phyloP scores from a whole-genome alignment of 1,140 invertebrate genomes.

The Drosophila teissieri region DNA sequence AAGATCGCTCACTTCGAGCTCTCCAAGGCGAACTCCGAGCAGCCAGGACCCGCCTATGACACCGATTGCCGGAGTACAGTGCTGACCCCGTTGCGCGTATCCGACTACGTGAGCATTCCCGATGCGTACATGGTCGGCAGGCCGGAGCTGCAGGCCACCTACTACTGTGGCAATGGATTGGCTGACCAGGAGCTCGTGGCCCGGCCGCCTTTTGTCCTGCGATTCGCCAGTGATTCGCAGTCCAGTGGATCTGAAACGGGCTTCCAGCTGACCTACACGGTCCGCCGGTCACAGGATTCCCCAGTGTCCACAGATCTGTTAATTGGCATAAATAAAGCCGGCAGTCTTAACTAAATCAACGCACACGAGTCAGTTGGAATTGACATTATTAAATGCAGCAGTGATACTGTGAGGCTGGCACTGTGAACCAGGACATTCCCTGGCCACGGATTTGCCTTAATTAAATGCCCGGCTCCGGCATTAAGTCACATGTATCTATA shows the following conservation, averaged over 20 bases:
- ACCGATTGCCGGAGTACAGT: slow-evolving; percentile 70
- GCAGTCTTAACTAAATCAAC: slow-evolving; percentile 51
- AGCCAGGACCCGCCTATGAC: slow-evolving; percentile 59
- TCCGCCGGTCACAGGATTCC: slow-evolving; percentile 21
- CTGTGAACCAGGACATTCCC: slow-evolving; percentile 26
- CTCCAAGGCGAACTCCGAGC: slow-evolving; percentile 44
- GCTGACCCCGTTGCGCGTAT: slow-evolving; percentile 48
- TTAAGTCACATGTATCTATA: slow-evolving; percentile 45
- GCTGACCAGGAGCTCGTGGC: slow-evolving; percentile 46
- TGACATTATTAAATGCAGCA: slow-evolving; percentile 66
- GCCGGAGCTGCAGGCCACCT: slow-evolving; percentile 59
- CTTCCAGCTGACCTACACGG: slow-evolving; percentile 66
- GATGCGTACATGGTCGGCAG: slow-evolving; percentile 53
- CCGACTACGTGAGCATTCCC: slow-evolving; percentile 65
- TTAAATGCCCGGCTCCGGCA: slow-evolving; percentile 51
- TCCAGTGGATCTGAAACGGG: slow-evolving; percentile 64
- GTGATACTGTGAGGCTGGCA: slow-evolving; percentile 28
- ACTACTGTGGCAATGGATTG: slow-evolving; percentile 64
- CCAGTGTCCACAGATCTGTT: slow-evolving; percentile 26
- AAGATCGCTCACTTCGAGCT: slow-evolving; percentile 62
- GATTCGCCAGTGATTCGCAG: slow-evolving; percentile 70
- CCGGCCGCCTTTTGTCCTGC: slow-evolving; percentile 62
- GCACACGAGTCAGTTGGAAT: slow-evolving; percentile 45
- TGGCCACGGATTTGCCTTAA: slow-evolving; percentile 51
- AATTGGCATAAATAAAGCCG: slow-evolving; percentile 34